phyloP scores from a whole-genome alignment of 92 coral and sea anemone genomes.

The Galaxea fascicularis region DNA sequence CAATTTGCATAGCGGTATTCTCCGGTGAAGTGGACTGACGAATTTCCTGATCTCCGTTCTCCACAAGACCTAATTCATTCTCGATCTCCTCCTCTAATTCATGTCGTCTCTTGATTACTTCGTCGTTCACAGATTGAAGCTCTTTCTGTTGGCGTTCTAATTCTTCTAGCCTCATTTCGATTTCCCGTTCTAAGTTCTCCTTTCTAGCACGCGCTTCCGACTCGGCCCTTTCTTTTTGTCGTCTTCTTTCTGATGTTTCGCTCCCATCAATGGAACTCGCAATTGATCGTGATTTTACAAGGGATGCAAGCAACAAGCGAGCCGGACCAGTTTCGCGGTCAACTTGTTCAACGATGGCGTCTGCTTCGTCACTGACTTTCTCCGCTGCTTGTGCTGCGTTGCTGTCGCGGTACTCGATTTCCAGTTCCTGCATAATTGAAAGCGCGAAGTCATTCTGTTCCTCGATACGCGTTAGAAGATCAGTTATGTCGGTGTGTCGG shows the following conservation, averaged over 20 bases:
- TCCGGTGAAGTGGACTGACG: neutral
- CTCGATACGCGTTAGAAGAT: no score
- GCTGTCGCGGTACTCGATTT: no score
- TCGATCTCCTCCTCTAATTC: constrained; percentile 1
- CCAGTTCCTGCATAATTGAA: no score
- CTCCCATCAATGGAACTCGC: no score
- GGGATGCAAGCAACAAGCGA: constrained; percentile 14
- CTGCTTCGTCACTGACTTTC: constrained; percentile 17
- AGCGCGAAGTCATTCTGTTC: no score
- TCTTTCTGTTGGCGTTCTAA: neutral
- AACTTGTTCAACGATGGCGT: neutral
- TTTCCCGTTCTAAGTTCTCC: neutral
- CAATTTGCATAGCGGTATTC: no score
- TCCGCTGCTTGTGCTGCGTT: no score
- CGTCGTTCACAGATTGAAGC: neutral
- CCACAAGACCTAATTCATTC: neutral
- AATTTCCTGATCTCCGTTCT: neutral
- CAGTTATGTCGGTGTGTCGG: no score
- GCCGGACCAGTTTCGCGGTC: constrained; percentile 4
- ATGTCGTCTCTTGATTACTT: constrained; percentile 1
- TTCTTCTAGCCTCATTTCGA: neutral
- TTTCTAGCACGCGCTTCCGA: neutral
- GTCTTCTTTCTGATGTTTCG: neutral
- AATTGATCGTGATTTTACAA: no score
- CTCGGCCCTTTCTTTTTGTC: neutral